A percentile compares a stretch with the other conserved stretches of the same genome.
phyloP scores from a whole-genome alignment of 2,888 invertebrate genomes.

The Eretmocerus hayati region DNA sequence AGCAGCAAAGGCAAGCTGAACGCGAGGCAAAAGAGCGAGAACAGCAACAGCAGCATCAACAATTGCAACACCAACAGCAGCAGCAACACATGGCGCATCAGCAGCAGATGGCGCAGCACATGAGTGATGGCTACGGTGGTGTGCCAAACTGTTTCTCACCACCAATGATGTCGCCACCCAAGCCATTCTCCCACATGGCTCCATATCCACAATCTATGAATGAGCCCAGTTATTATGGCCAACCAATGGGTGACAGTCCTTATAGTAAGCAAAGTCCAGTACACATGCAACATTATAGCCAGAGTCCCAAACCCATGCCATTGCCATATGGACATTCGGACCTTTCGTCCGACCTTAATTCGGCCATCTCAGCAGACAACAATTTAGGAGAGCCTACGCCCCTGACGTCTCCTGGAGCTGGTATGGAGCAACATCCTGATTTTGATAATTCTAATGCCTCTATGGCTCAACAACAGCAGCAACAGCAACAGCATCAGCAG shows the following conservation, averaged over 20 bases:
- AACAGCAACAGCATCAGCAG: constrained; percentile 47
- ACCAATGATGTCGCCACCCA: constrained; percentile 42
- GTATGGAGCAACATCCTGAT: constrained; percentile 62
- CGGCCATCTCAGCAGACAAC: constrained; percentile 66
- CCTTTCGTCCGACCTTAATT: constrained; percentile 70
- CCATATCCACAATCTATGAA: constrained; percentile 39
- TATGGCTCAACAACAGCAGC: constrained; percentile 23
- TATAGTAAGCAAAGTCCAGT: constrained; percentile 36
- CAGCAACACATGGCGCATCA: constrained; percentile 33
- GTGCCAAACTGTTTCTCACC: constrained; percentile 42
- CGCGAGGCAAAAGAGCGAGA: constrained; percentile 39
- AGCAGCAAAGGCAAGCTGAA: constrained; percentile 43
- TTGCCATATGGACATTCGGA: constrained; percentile 64
- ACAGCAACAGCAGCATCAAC: constrained; percentile 36
- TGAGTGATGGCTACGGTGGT: constrained; percentile 36
- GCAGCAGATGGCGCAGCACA: constrained; percentile 36
- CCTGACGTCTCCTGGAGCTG: constrained; percentile 60
- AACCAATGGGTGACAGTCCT: constrained; percentile 38
- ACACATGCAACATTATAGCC: constrained; percentile 46
- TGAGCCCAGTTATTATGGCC: constrained; percentile 37
- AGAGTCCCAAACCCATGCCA: constrained; percentile 45
- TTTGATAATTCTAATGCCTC: constrained; percentile 56
- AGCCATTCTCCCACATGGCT: constrained; percentile 43
- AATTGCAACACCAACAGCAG: constrained; percentile 29
- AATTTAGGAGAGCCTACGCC: constrained; percentile 58